These are phyloP conservation scores for Luperina nickerlii DNA, from an alignment of 2,888 invertebrate species.

Conservation along the genomic window DNA sequence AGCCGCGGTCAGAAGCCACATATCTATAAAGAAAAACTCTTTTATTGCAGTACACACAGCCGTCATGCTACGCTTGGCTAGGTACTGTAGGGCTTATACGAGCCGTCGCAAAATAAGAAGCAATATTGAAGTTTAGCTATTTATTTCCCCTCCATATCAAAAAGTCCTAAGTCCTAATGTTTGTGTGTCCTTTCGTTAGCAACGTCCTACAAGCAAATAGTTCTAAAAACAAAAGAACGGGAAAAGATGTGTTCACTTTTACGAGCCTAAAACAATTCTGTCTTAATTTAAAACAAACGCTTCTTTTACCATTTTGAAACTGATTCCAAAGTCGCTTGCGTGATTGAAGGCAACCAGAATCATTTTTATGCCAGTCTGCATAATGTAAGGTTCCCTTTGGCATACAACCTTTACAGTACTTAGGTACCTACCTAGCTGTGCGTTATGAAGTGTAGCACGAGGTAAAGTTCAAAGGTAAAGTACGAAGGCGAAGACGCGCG, in stretches of 20 bases:
- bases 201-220: not conserved
- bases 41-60: not conserved
- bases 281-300: not conserved
- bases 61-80: not conserved
- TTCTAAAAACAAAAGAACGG: not conserved
- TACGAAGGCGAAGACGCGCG: not conserved
- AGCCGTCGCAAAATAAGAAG: not conserved
- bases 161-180: not conserved
- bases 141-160: not conserved
- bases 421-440: not conserved
- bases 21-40: not conserved
- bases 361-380: no score
- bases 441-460: not conserved
- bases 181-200: not conserved
- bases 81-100: not conserved
- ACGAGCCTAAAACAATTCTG: no score
- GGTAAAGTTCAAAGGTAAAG: slow-evolving; percentile 19
- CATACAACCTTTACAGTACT: no score
- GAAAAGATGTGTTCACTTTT: not conserved
- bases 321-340: not conserved
- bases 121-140: not conserved
- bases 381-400: not conserved
- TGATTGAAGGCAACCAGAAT: not conserved
- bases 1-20: no score
- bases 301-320: not conserved